Percentiles rank a stretch among this genome's conserved stretches.
Evolutionary conservation across 2,113 vertebrate species (phyloP).

Genomic region (Suricata suricatta): DNA sequence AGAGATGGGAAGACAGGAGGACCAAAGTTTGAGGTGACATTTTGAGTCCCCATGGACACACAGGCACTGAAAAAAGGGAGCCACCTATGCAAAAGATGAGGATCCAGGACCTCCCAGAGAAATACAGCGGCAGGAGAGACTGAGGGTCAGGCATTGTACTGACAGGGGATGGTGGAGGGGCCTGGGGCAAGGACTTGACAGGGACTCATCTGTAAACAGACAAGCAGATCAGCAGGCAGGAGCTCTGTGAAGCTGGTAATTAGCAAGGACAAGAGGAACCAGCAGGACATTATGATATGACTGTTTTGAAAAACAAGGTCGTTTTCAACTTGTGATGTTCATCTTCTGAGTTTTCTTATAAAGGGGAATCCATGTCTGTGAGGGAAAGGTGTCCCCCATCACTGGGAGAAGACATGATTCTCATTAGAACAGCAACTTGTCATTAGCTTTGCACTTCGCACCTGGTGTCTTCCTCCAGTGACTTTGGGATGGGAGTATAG

Average conservation of each 20-base stretch:
- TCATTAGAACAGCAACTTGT: neutral
- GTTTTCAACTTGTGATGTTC: neutral
- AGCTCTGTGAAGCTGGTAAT: neutral
- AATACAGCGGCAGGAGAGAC: neutral
- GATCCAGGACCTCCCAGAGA: neutral
- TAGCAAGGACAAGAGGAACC: neutral
- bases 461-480: neutral
- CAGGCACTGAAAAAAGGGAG: neutral
- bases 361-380: neutral
- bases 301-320: neutral
- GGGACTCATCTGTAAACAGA: neutral
- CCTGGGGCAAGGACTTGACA: neutral
- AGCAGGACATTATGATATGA: fast-evolving
- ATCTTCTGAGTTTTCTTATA: neutral
- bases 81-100: neutral
- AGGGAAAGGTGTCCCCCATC: neutral
- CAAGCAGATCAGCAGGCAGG: neutral
- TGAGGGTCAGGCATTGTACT: neutral
- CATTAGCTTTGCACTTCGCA: neutral
- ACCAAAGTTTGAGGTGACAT: neutral
- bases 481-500: neutral
- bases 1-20: neutral
- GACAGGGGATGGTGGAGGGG: neutral
- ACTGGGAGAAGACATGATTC: neutral
- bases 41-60: neutral